Conservation (phyloP, 2,888 invertebrate species). For the Eueremaeus valkanovi region DNA sequence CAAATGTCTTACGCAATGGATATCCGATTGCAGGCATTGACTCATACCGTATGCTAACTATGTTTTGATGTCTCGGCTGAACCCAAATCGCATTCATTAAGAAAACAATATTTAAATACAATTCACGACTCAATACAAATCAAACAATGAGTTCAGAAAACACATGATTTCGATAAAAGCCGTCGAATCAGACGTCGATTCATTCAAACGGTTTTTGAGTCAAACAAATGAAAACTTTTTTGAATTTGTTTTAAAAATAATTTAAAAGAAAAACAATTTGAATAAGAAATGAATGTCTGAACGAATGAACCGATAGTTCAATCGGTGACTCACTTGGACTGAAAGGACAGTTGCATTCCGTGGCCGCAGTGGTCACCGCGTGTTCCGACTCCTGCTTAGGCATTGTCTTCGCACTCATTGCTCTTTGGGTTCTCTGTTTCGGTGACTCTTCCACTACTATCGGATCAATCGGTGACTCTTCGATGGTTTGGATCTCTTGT, state of each 20-base stretch:
- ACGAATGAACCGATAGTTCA: background rate
- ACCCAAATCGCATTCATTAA: too few species aligned
- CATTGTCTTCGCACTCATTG: background rate
- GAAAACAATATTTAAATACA: background rate
- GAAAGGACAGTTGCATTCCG: background rate
- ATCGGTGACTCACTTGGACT: conserved; percentile 1
- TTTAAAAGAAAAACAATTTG: background rate
- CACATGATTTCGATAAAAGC: too few species aligned
- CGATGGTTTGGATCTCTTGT: background rate
- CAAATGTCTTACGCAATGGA: conserved; percentile 26
- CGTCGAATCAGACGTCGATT: too few species aligned
- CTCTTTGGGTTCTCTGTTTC: background rate
- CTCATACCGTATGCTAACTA: conserved; percentile 13
- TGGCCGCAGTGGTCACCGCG: background rate
- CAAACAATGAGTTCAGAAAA: background rate
- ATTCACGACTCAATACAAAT: background rate
- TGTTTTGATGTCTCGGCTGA: background rate
- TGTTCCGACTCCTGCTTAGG: background rate
- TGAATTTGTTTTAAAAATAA: background rate
- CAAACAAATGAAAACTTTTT: too few species aligned
- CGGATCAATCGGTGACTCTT: background rate
- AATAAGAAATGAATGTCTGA: background rate
- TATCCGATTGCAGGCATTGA: conserved; percentile 2
- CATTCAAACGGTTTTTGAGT: too few species aligned
- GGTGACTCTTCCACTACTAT: background rate